Evolutionary conservation across 2,797 vertebrate species (phyloP), one percentile per base, ranked within the genome.

Genomic region (Psittacula echo): DNA sequence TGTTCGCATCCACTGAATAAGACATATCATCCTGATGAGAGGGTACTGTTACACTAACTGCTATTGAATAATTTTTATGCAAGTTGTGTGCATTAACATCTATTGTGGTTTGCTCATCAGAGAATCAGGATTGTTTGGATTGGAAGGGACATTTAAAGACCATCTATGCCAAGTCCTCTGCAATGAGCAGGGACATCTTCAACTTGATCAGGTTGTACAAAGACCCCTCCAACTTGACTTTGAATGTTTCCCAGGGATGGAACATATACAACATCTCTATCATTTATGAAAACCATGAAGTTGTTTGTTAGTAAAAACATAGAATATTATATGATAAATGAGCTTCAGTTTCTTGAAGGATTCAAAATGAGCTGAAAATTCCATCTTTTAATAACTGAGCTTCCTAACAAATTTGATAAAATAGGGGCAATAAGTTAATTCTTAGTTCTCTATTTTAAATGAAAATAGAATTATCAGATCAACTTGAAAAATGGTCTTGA

Each of bases 81-180:
- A 73, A 93, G 66, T 8, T 70, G 13, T 75, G 32, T 62, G 77
- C 89, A 75, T 91, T 72, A 83, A 75, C 9, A 74, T 73, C 45
- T 76, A 10, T 29, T 22, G 34, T 39, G 44, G 29, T n/a, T 82
- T 84, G 68, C 22, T 71, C 4, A 6, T 72, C 41, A 73, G 0
- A 41, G 18, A 32, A 51, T 18, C 13, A 54, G 53, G 53, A 20
- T 54, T 2, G 7, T 17, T 54, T 61, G 12, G 12, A 8, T 29
- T 79, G 20, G 44, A 58, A 76, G 4, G 8, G 2, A 32, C 15
- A 42, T 56, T 17, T 39, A 58, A 76, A 7, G 11, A 2, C 29
- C 20, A 42, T 39, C 20, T 42, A 27, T 47, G 12, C 7, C 9
- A 81, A 29, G 0, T 0, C 5, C 2, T 3, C 23, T 48, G 32